Base-by-base conservation (phyloP, 2,113 vertebrate species). In the Nothoprocta pentlandii region DNA sequence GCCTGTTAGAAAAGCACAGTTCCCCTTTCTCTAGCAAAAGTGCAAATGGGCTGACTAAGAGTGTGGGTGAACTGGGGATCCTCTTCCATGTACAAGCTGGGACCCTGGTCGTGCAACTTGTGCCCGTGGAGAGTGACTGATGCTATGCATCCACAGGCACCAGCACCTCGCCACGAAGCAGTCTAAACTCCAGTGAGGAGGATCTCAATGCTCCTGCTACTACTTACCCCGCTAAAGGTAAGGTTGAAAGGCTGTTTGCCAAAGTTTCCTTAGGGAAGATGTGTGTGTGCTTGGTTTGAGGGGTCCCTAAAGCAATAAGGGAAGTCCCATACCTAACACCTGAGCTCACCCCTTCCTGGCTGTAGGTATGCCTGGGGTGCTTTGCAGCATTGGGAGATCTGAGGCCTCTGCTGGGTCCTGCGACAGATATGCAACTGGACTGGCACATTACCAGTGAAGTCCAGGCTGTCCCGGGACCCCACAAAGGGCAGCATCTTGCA, bases 181-280 rank as follows among this genome's bases (percentile, higher is more conserved):
- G 97, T 20, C 85, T 97, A 44, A 96, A 22, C 92, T 96, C 91
- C 87, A 97, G 95, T 1, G 91, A 97, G 77, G 97, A 97, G 61
- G 95, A 96, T 32, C 93, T 98, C 77, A 93, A 93, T 77, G 84
- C 54, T 20, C 61, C 91, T 5, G 41, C 70, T 4, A 12, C 10
- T 3, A 4, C 36, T 0, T 42, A 46, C 4, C 30, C 59, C 36
- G 12, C 91, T 34, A 97, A 81, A 87, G 97, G 97, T 97, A 77
- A 94, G 94, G 30, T 49, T 49, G 21, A 49, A 49, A 49, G 21
- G 49, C 49, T 49, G 49, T 49, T 49, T 49, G 49, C 49, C 49
- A 49, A 20, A 47, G 49, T 49, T 22, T 49, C 49, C 49, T 49
- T 22, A 21, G 21, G 49, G 42, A 15, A 16, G 19, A 10, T 23